Base-by-base conservation (phyloP, 2,888 invertebrate genomes). In the Leptogaster cylindrica region DNA sequence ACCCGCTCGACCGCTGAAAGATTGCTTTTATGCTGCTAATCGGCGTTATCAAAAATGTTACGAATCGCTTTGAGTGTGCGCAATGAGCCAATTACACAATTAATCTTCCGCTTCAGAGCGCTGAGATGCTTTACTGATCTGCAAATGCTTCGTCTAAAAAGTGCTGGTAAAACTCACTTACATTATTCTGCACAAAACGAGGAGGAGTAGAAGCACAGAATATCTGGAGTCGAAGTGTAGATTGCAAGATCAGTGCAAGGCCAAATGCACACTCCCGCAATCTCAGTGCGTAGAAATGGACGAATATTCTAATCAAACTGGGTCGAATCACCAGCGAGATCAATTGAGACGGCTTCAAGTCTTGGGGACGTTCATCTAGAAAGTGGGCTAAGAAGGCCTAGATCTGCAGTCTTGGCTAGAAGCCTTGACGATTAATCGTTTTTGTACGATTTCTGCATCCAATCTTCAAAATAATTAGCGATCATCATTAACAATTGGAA, bases 301-400 rank as follows among this genome's bases (percentile, higher is more conserved):
- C n/a, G n/a, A n/a, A n/a, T n/a, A n/a, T 36, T 39, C 39, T 55
- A 55, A 55, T 55, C 55, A 55, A 55, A 55, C 20, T 55, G 55
- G 55, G 55, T 55, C 55, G 25, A 55, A 55, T 55, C 55, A 39
- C 36, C 33, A 55, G 55, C 39, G 39, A 55, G 39, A 39, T 39
- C 55, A 55, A 33, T 55, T 55, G 14, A 55, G 36, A 39, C 20
- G 36, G 23, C 14, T 55, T 33, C 55, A 14, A 55, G 12, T 48
- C 48, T 48, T 18, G 23, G 36, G 10, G 39, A 36, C 23, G 36
- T 39, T 55, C 31, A 18, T n/a, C n/a, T n/a, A n/a, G n/a, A n/a
- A n/a, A n/a, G n/a, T n/a, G n/a, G n/a, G n/a, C n/a, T n/a, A n/a
- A n/a, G n/a, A n/a, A n/a, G n/a, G n/a, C n/a, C n/a, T n/a, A n/a